Percentiles rank a stretch among this genome's conserved stretches.
Evolutionary conservation across 2,888 invertebrate species (phyloP).

Genomic region (Ramazzottius varieornatus): DNA sequence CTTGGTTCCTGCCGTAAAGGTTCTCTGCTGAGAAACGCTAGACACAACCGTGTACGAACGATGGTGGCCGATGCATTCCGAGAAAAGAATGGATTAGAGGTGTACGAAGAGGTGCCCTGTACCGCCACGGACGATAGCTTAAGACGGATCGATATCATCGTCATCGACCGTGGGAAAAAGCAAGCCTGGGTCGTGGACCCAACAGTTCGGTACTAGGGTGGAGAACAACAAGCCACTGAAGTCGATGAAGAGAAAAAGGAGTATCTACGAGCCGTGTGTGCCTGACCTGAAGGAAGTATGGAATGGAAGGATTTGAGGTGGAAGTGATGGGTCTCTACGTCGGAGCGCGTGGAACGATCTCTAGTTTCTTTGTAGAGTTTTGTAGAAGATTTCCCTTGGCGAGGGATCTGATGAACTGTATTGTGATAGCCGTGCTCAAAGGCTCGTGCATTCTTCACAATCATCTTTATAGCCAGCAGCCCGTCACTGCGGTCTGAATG

Average conservation of each 20-base stretch:
- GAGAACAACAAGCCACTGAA: background rate
- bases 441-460: background rate
- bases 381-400: background rate
- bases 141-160: background rate
- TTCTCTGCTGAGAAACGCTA: background rate
- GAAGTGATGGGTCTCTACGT: background rate
- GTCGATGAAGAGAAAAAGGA: background rate
- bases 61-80: background rate
- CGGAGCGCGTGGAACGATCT: background rate
- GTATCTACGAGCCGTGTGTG: background rate
- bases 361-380: background rate
- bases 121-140: no score
- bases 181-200: background rate
- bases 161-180: background rate
- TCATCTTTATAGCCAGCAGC: background rate
- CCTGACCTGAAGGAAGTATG: background rate
- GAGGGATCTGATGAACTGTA: background rate
- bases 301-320: background rate
- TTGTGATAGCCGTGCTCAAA: background rate
- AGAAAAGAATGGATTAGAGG: background rate
- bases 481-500: no score
- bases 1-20: background rate
- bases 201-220: background rate
- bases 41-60: background rate
- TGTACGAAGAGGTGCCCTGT: background rate